Evolutionary conservation across 2,888 invertebrate species (phyloP), one percentile per base, ranked within the genome.

Genomic region (Beris chalybata): DNA sequence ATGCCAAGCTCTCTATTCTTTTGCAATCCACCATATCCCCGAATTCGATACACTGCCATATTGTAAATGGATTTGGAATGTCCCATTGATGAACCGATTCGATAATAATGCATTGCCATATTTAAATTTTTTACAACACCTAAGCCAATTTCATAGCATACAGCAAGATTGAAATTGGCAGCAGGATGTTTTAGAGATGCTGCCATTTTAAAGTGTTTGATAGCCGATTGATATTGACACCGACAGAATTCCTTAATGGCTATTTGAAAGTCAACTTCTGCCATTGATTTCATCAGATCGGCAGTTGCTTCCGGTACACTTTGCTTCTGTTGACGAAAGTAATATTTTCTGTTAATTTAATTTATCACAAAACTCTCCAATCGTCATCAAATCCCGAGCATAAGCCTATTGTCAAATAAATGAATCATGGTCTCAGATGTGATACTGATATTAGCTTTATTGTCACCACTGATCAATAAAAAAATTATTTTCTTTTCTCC

Each of bases 81-180:
- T 9, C 56, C 56, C 5, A 43, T 6, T 13, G 6, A 6, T 9
- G 15, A 13, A 4, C 43, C 56, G 13, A 13, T 38, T 15, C 13
- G 12, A 22, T 56, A 56, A 6, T 32, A 56, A 31, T 31, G n/a
- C n/a, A n/a, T 6, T 48, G 48, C 48, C 48, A 12, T n/a, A 7
- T 7, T 15, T 12, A 2, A 4, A n/a, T 48, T 48, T 56, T 43
- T 6, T 5, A 4, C 7, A 38, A 15, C 44, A 4, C 56, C 56
- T 43, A 56, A 15, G 5, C 56, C 56, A 4, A 38, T 38, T 15
- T 56, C 56, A 43, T 56, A 56, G 11, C 31, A 32, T 4, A 56
- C 5, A 9, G 43, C 56, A 6, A 56, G 43, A 56, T 56, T 56
- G 15, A 43, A 56, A n/a, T 11, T 9, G 11, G 56, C 38, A 43